These are phyloP conservation scores for Micrasema longulum DNA, from an alignment of 1,140 invertebrate genomes.

Conservation along the genomic window DNA sequence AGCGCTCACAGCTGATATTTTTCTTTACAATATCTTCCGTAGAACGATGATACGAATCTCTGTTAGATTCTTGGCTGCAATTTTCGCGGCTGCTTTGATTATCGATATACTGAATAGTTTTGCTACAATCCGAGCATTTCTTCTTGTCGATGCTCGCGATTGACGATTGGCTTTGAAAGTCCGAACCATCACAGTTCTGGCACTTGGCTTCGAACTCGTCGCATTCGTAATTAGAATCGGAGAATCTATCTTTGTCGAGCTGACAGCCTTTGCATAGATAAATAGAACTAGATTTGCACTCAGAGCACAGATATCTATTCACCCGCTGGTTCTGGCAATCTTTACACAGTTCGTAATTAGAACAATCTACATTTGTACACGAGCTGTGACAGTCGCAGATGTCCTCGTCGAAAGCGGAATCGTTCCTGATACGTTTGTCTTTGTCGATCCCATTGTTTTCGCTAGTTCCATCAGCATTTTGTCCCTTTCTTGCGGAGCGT, in stretches of 20 bases:
- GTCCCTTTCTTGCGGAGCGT: constrained; percentile 56
- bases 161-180: constrained; percentile 42
- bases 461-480: constrained; percentile 1
- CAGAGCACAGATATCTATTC: constrained; percentile 13
- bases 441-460: constrained; percentile 3
- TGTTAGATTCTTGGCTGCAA: not conserved
- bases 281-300: constrained; percentile 20
- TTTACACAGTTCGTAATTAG: constrained; percentile 32
- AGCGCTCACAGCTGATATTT: constrained; percentile 13
- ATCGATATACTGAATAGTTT: constrained; percentile 39
- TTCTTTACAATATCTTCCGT: constrained; percentile 23
- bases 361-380: constrained; percentile 26
- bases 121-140: constrained; percentile 21
- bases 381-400: constrained; percentile 28
- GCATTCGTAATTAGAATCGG: constrained; percentile 40
- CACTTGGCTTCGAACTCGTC: constrained; percentile 30
- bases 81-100: constrained; percentile 26
- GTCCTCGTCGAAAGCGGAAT: constrained; percentile 28
- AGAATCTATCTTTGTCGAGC: constrained; percentile 5
- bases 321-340: constrained; percentile 4
- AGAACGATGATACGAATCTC: constrained; percentile 19
- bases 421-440: constrained; percentile 13
- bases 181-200: constrained; percentile 18
- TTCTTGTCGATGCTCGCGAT: constrained; percentile 1
- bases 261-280: constrained; percentile 37